These are phyloP conservation scores for Alca torda DNA, from an alignment of 2,797 vertebrate genomes.

Conservation along the genomic window DNA sequence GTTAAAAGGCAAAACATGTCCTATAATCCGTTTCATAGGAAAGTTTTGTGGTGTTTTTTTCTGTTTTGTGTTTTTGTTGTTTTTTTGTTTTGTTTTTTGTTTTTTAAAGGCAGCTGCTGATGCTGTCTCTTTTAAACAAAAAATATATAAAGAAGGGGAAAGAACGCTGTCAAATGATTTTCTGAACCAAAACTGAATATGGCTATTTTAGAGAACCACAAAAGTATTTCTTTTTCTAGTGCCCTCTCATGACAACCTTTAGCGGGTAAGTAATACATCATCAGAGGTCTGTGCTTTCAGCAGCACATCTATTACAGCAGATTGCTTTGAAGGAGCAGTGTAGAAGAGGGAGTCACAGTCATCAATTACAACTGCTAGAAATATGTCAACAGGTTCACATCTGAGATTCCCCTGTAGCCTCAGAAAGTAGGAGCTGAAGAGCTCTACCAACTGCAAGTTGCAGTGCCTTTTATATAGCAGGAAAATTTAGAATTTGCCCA, in stretches of 20 bases:
- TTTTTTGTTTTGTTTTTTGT: too few relatives aligned
- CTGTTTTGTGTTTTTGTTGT: too few relatives aligned
- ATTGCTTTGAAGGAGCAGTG: conserved; percentile 7
- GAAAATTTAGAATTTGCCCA: background rate
- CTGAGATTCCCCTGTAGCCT: background rate
- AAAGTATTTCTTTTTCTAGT: conserved; percentile 31
- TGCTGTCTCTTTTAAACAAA: background rate
- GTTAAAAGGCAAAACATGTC: background rate
- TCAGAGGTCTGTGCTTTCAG: conserved; percentile 1
- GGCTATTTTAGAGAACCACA: background rate
- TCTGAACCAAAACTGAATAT: conserved; percentile 14
- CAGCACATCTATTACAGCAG: background rate
- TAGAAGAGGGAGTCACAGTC: background rate
- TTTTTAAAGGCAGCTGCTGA: background rate
- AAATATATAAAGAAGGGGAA: background rate
- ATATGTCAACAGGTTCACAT: background rate
- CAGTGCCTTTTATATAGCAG: background rate
- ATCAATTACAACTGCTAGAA: conserved; percentile 37
- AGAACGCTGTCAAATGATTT: background rate
- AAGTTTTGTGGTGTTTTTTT: fast-evolving
- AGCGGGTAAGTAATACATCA: conserved; percentile 31
- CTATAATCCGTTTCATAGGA: background rate
- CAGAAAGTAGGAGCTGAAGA: background rate
- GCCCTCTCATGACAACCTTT: conserved; percentile 15
- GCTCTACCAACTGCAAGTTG: background rate